Percentiles rank a stretch among this genome's conserved stretches.
phyloP scores from a whole-genome alignment of 2,888 invertebrate genomes.

The Eurytoma adleriae region DNA sequence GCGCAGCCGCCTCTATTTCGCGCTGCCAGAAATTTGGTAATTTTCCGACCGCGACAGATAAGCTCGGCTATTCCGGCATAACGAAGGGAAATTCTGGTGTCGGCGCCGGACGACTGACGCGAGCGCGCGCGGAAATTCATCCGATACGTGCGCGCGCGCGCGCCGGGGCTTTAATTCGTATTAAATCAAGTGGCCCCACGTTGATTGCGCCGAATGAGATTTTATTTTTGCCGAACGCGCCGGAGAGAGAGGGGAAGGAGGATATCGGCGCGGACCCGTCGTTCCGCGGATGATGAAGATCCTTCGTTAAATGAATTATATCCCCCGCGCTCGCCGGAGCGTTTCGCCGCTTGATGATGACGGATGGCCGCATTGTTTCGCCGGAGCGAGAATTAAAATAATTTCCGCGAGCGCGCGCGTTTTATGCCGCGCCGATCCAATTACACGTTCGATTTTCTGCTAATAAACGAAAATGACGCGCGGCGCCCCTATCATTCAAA shows the following conservation, averaged over 20 bases:
- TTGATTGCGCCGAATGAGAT: conserved; percentile 45
- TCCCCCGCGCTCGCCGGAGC: neutral
- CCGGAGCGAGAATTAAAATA: conserved; percentile 27
- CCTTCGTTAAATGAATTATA: conserved; percentile 25
- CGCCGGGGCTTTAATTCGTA: conserved; percentile 28
- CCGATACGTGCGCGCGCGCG: neutral
- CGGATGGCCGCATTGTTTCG: conserved; percentile 15
- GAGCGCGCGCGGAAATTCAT: conserved; percentile 37
- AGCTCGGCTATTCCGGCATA: conserved; percentile 24
- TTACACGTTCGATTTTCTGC: neutral
- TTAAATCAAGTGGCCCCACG: conserved; percentile 48
- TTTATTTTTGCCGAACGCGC: conserved; percentile 20
- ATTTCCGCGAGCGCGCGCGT: conserved; percentile 7
- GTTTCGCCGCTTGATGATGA: conserved; percentile 34
- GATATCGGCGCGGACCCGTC: neutral
- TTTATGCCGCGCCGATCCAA: neutral
- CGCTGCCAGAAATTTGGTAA: conserved; percentile 48
- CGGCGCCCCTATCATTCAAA: too few species aligned
- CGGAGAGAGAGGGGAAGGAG: neutral
- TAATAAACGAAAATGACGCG: too few species aligned
- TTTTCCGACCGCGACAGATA: conserved; percentile 51
- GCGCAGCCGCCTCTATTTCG: conserved; percentile 7
- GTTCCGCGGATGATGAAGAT: conserved; percentile 16
- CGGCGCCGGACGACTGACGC: conserved; percentile 5
- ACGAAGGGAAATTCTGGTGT: conserved; percentile 45